Evolutionary conservation across 2,113 vertebrate species (phyloP).

Genomic region (Calyptommatus sinebrachiatus): DNA sequence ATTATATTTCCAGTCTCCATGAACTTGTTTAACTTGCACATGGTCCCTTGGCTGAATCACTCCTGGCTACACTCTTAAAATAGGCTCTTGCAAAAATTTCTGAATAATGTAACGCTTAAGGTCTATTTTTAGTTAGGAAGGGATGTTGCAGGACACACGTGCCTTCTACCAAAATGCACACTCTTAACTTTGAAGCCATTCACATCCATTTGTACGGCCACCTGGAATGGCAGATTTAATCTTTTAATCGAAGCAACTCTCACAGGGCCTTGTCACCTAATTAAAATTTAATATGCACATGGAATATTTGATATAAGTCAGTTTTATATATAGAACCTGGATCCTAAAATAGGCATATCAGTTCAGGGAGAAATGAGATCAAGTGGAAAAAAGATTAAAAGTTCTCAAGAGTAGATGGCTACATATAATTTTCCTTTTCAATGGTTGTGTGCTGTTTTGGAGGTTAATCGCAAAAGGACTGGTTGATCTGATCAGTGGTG

Average conservation of each 20-base stretch:
- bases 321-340: conserved; percentile 63
- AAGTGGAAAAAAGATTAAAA: conserved; percentile 56
- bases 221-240: conserved; percentile 47
- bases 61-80: conserved; percentile 16
- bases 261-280: conserved; percentile 35
- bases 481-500: conserved; percentile 31
- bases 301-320: conserved; percentile 50
- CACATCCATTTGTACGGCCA: conserved; percentile 20
- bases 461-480: conserved; percentile 36
- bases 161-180: conserved; percentile 13
- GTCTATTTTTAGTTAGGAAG: conserved; percentile 1
- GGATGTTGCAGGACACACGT: neutral
- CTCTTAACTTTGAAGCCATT: conserved; percentile 21
- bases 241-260: conserved; percentile 47
- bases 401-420: conserved; percentile 48
- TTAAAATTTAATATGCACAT: conserved; percentile 58
- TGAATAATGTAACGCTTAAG: conserved; percentile 5
- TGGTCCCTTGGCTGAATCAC: conserved; percentile 4
- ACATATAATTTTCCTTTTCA: conserved; percentile 53
- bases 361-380: conserved; percentile 54
- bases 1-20: neutral
- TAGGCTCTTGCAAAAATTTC: neutral
- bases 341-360: conserved; percentile 59
- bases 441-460: conserved; percentile 45
- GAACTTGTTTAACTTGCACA: neutral